Evolutionary conservation across 2,888 invertebrate genomes (phyloP).

Genomic region (Morpho deidamia): DNA sequence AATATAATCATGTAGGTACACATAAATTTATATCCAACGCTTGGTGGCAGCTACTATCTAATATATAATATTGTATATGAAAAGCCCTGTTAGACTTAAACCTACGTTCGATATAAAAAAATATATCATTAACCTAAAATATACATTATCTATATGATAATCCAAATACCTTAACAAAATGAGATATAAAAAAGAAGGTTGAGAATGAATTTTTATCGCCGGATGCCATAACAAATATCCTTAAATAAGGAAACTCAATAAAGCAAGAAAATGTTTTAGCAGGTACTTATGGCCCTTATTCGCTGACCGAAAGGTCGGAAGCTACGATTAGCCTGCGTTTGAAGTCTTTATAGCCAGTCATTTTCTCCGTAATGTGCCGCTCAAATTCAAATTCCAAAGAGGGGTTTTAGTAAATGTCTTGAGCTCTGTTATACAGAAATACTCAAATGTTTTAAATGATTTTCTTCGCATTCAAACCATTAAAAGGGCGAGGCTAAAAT

Average conservation of each 20-base stretch:
- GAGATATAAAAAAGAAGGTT: background rate
- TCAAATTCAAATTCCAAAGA: slow-evolving; percentile 70
- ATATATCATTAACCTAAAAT: too few relatives aligned
- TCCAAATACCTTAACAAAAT: background rate
- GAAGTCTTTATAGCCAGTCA: slow-evolving; percentile 72
- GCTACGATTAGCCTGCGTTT: slow-evolving; percentile 73
- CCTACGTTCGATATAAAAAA: too few relatives aligned
- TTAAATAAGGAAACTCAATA: slow-evolving; percentile 50
- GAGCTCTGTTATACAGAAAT: slow-evolving; percentile 42
- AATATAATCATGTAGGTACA: too few relatives aligned
- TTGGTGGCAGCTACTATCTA: too few relatives aligned
- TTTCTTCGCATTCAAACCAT: slow-evolving; percentile 24
- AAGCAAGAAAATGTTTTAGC: slow-evolving; percentile 54
- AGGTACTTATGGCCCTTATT: slow-evolving; percentile 58
- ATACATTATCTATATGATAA: too few relatives aligned
- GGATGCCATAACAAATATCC: slow-evolving; percentile 17
- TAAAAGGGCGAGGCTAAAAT: slow-evolving; percentile 9
- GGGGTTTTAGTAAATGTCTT: slow-evolving; percentile 50
- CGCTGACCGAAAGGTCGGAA: slow-evolving; percentile 66
- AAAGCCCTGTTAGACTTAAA: too few relatives aligned
- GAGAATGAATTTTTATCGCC: slow-evolving; percentile 9
- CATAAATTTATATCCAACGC: too few relatives aligned
- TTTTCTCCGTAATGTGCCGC: slow-evolving; percentile 67
- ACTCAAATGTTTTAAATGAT: slow-evolving; percentile 37
- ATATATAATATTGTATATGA: too few relatives aligned